Conservation (phyloP, 2,888 invertebrate genomes). For the Spilosoma lubricipeda region DNA sequence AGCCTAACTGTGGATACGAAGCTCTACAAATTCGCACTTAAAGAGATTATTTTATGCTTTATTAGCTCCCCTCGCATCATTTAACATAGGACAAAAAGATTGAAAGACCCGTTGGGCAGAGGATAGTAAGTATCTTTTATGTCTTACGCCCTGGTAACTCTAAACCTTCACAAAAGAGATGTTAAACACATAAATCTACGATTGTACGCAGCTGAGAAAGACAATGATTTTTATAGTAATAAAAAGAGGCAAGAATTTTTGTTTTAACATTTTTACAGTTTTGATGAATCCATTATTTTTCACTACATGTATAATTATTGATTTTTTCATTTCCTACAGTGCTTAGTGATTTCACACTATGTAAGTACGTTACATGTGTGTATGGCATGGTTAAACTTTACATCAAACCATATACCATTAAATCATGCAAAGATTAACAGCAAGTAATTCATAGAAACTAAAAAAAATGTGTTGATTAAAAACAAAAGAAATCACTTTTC, state of each 20-base stretch:
- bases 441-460: background rate
- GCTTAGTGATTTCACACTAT: too few relatives aligned
- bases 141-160: constrained; percentile 36
- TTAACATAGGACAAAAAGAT: constrained; percentile 49
- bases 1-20: constrained; percentile 50
- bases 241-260: background rate
- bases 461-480: background rate
- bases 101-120: constrained; percentile 27
- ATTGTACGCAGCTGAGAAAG: constrained; percentile 18
- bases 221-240: constrained; percentile 6
- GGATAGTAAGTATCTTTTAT: constrained; percentile 30
- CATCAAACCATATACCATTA: background rate
- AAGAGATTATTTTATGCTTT: constrained; percentile 60
- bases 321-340: background rate
- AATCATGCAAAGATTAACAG: background rate
- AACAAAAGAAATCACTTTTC: background rate
- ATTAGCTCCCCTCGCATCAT: constrained; percentile 47
- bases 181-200: constrained; percentile 28
- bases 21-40: constrained; percentile 59
- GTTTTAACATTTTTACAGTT: background rate
- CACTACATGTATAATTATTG: background rate
- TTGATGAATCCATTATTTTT: background rate
- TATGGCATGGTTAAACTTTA: background rate
- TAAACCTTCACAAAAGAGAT: constrained; percentile 17
- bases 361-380: background rate